Percentiles rank a stretch among this genome's conserved stretches.
These are phyloP conservation scores for Gallinago solitaria DNA, from an alignment of 2,797 vertebrate species.

Conservation along the genomic window DNA sequence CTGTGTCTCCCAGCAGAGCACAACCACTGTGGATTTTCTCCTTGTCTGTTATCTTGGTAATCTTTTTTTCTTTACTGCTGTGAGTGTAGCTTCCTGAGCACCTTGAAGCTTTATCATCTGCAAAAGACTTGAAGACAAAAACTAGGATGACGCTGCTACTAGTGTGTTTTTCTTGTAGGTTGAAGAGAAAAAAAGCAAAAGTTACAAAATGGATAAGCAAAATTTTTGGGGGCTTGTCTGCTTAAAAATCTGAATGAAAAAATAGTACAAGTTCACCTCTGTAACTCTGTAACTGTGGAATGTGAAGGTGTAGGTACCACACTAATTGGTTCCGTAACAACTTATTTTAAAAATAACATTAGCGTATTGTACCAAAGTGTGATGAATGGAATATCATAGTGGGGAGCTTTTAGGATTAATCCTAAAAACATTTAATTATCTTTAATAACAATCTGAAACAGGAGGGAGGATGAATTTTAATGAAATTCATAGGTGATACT, in stretches of 20 bases:
- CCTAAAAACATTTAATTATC: not conserved
- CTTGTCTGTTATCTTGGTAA: not conserved
- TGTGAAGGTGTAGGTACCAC: not conserved
- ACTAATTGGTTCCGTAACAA: not conserved
- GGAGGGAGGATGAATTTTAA: not conserved
- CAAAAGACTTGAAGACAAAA: not conserved
- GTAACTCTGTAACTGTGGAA: not conserved
- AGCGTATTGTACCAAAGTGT: not conserved
- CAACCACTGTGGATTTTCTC: not conserved
- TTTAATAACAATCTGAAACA: not conserved
- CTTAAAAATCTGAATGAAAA: not conserved
- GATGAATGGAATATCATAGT: not conserved
- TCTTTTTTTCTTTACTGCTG: not conserved
- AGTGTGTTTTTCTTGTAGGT: not conserved
- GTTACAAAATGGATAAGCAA: not conserved
- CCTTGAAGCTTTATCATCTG: not conserved
- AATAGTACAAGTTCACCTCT: not conserved
- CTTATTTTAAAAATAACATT: not conserved
- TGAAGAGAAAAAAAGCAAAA: not conserved
- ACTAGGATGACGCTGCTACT: not conserved
- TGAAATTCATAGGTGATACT: not conserved
- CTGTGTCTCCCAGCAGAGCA: not conserved
- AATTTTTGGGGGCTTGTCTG: not conserved
- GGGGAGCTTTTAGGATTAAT: not conserved
- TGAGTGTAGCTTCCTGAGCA: not conserved